phyloP scores from a whole-genome alignment of 2,113 vertebrate genomes.

The Thalassoma bifasciatum region DNA sequence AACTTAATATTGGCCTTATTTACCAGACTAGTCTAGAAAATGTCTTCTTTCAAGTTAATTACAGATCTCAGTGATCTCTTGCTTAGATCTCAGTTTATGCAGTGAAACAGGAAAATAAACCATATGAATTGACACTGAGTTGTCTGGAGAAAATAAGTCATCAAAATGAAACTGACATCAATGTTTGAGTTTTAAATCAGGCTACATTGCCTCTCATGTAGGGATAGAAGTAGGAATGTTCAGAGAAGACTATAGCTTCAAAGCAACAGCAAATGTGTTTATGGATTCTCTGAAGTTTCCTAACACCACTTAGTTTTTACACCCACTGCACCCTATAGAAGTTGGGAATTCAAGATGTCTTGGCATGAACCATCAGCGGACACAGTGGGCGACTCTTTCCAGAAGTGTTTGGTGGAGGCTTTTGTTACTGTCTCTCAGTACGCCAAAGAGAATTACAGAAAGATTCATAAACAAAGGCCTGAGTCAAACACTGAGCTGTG shows the following conservation, averaged over 20 bases:
- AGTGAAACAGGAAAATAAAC: too few relatives aligned
- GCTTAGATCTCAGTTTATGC: too few relatives aligned
- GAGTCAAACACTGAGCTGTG: neutral
- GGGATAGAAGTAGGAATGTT: neutral
- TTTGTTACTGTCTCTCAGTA: conserved; percentile 11
- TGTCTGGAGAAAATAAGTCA: too few relatives aligned
- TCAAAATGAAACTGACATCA: too few relatives aligned
- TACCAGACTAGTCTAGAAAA: too few relatives aligned
- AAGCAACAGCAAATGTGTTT: conserved; percentile 25
- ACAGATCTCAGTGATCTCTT: too few relatives aligned
- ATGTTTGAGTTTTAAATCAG: too few relatives aligned
- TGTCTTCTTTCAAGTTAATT: too few relatives aligned
- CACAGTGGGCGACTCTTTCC: conserved; percentile 14
- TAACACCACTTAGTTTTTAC: conserved; percentile 5
- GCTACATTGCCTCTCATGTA: too few relatives aligned
- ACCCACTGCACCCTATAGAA: conserved; percentile 6
- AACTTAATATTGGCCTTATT: too few relatives aligned
- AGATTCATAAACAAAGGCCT: neutral
- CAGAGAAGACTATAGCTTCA: conserved; percentile 15
- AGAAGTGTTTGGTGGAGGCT: conserved; percentile 13
- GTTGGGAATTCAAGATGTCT: conserved; percentile 9
- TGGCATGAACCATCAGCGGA: conserved; percentile 25
- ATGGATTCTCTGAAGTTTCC: neutral
- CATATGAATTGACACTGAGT: too few relatives aligned
- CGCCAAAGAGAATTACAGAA: neutral